phyloP scores from a whole-genome alignment of 2,113 vertebrate genomes.

The Ameiurus melas region DNA sequence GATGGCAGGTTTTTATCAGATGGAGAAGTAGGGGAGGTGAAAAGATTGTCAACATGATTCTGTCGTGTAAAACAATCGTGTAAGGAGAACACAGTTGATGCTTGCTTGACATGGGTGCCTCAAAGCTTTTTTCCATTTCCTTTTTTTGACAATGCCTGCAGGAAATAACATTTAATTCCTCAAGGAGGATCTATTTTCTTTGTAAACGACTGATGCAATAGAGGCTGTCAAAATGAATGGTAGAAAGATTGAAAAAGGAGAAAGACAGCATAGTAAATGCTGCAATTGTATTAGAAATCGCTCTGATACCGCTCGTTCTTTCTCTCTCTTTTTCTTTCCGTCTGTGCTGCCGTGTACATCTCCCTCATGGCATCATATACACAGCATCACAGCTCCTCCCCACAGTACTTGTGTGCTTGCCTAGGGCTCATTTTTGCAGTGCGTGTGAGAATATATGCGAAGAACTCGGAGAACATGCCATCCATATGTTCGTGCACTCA shows the following conservation, averaged over 20 bases:
- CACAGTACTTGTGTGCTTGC: conserved; percentile 28
- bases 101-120: conserved; percentile 21
- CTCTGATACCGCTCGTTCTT: conserved; percentile 19
- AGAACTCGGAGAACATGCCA: conserved; percentile 19
- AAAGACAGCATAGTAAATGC: conserved; percentile 1
- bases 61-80: conserved; percentile 49
- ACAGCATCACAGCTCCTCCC: conserved; percentile 33
- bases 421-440: conserved; percentile 37
- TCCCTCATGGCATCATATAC: not conserved
- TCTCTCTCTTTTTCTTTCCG: not conserved
- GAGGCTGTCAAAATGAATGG: conserved; percentile 33
- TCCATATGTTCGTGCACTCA: conserved; percentile 29
- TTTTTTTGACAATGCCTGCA: conserved; percentile 37
- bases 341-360: not conserved
- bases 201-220: conserved; percentile 18
- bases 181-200: conserved; percentile 26
- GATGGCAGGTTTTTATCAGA: conserved; percentile 17
- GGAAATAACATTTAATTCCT: conserved; percentile 32
- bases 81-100: conserved; percentile 17
- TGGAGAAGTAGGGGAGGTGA: conserved; percentile 11
- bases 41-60: conserved; percentile 41
- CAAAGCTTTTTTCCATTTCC: not conserved
- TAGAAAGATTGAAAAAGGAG: conserved; percentile 6
- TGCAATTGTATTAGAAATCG: not conserved
- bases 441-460: conserved; percentile 33